Evolutionary conservation across 2,888 invertebrate genomes (phyloP).

Genomic region (Phyllotreta cruciferae): DNA sequence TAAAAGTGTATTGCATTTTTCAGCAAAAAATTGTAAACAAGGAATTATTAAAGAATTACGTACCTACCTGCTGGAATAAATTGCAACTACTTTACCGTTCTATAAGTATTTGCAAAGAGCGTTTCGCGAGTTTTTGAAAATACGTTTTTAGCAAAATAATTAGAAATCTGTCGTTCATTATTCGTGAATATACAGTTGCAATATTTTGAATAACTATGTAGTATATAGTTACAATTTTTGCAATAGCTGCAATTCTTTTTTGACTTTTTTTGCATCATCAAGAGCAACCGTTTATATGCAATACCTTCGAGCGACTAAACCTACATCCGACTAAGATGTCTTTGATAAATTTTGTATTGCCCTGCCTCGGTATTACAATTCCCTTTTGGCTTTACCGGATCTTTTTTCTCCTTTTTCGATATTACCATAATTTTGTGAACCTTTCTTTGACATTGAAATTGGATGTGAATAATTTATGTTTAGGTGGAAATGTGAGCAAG

Average conservation of each 20-base stretch:
- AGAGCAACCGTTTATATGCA: constrained; percentile 35
- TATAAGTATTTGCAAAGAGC: too few relatives aligned
- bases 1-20: too few relatives aligned
- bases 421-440: constrained; percentile 36
- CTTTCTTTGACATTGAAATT: constrained; percentile 39
- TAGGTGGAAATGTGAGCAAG: constrained; percentile 14
- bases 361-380: constrained; percentile 32
- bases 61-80: too few relatives aligned
- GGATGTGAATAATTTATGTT: constrained; percentile 32
- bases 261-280: constrained; percentile 18
- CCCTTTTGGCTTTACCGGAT: constrained; percentile 28
- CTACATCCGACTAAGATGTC: constrained; percentile 35
- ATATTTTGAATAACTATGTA: too few relatives aligned
- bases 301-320: constrained; percentile 31
- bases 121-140: too few relatives aligned
- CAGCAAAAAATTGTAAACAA: too few relatives aligned
- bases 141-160: too few relatives aligned
- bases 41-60: too few relatives aligned
- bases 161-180: too few relatives aligned
- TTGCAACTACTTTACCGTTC: too few relatives aligned
- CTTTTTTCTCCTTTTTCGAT: constrained; percentile 34
- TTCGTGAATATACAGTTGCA: too few relatives aligned
- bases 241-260: neutral
- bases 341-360: constrained; percentile 40
- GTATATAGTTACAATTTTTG: too few relatives aligned